A percentile compares a stretch with the other conserved stretches of the same genome.
Conservation (phyloP, 92 coral and sea anemone genomes). For the Zoanthus gigantus region DNA sequence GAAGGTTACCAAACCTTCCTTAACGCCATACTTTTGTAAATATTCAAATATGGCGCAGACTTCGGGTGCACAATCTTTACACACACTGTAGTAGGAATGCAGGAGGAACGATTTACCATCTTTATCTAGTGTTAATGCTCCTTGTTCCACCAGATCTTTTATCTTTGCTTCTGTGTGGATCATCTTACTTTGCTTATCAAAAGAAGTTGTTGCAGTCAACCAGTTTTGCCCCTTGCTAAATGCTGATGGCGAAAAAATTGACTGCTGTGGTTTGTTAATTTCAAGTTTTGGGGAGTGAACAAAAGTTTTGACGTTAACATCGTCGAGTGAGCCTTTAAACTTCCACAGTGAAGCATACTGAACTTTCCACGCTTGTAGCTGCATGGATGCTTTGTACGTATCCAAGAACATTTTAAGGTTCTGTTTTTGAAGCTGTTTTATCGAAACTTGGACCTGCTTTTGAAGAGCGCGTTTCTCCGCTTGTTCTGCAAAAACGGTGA, state of each 20-base stretch:
- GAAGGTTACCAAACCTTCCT: constrained; percentile 6
- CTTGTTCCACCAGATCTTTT: neutral
- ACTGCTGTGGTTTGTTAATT: neutral
- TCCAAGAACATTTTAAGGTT: too few species aligned
- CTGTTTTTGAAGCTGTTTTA: too few species aligned
- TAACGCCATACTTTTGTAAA: neutral
- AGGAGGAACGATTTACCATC: constrained; percentile 1
- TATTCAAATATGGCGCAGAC: constrained; percentile 7
- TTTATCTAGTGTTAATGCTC: neutral
- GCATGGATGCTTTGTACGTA: too few species aligned
- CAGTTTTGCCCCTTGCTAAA: neutral
- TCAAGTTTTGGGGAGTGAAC: neutral
- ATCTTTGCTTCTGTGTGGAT: neutral
- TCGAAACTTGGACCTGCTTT: too few species aligned
- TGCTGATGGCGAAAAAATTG: neutral
- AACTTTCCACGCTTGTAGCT: neutral
- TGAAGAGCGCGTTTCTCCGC: too few species aligned
- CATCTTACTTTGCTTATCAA: neutral
- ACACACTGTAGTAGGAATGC: constrained; percentile 27
- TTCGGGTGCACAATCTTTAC: neutral
- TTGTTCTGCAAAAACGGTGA: too few species aligned
- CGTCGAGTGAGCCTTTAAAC: neutral
- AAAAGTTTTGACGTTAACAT: neutral
- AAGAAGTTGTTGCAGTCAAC: neutral
- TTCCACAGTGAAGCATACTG: neutral